phyloP scores from a whole-genome alignment of 2,888 invertebrate genomes.

The Leuctra nigra region DNA sequence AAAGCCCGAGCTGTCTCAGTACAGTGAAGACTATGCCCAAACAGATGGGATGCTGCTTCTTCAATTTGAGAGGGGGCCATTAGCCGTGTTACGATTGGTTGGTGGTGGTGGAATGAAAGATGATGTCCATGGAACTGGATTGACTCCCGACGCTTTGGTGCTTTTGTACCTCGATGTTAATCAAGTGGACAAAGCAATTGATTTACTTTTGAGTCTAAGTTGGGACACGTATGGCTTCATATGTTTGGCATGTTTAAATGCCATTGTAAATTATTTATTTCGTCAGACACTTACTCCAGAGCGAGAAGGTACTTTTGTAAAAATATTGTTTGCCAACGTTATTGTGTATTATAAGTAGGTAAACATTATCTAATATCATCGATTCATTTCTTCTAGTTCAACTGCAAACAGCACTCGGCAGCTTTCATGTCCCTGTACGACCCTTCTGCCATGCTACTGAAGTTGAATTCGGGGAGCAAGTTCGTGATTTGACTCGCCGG shows the following conservation, averaged over 20 bases:
- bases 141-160: constrained; percentile 54
- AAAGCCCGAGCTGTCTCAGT: constrained; percentile 43
- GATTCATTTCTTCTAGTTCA: constrained; percentile 39
- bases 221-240: constrained; percentile 72
- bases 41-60: constrained; percentile 50
- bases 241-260: constrained; percentile 67
- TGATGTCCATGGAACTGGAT: constrained; percentile 43
- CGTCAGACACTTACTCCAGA: constrained; percentile 51
- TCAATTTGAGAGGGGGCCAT: constrained; percentile 55
- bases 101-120: constrained; percentile 42
- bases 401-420: constrained; percentile 71
- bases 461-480: constrained; percentile 65
- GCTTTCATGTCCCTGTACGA: constrained; percentile 65
- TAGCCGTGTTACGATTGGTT: constrained; percentile 48
- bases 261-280: constrained; percentile 60
- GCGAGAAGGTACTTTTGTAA: constrained; percentile 45
- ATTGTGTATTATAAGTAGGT: not conserved
- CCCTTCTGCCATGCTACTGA: constrained; percentile 60
- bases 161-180: constrained; percentile 56
- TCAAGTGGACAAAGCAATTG: constrained; percentile 62
- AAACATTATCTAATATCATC: not conserved
- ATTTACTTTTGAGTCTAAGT: constrained; percentile 59
- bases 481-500: constrained; percentile 74
- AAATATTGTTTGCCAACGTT: not conserved
- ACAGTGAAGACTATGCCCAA: constrained; percentile 41